Evolutionary conservation across 35 echinoderm and acorn worm species (phyloP), one percentile per base, ranked within the genome.

Genomic region (Ophioderma brevispina): DNA sequence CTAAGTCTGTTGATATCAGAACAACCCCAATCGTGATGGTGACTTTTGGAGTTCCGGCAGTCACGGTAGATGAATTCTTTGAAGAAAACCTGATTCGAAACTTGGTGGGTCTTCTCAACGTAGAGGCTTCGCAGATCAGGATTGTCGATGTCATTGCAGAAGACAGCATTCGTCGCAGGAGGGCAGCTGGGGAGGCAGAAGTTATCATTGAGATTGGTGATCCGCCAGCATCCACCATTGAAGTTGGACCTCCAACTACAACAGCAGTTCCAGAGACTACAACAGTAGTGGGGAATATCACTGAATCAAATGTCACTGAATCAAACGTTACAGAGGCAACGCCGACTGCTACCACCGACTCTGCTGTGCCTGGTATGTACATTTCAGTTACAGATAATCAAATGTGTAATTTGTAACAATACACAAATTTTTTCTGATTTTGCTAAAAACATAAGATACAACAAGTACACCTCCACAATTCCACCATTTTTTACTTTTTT

Each of bases 51-150:
- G 87, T 98, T 23, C 92, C 93, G 40, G 89, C 96, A 8, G 90
- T 95, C 21, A 38, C 64, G 31, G 90, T 98, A 0, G 93, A 98
- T 82, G 64, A 98, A 30, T 98, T 98, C 87, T 98, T 95, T 83
- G 96, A 98, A 76, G 93, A 95, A 37, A 98, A 98, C 37, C 90
- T 98, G n/a, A 90, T 98, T 1, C 40, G 76, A 40, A 98, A 98
- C 76, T 84, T 98, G 32, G 96, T 90, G 17, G 82, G 37, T 31
- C 63, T 98, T 31, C 55, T 98, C 11, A 85, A 90, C 78, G 79
- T 98, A 35, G 86, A 92, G 11, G 23, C 38, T 4, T 89, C 86
- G 18, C 89, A 93, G 84, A 98, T 98, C 70, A 56, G 96, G 13
- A 75, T 98, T 15, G 93, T 98, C 36, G 93, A 98, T 21, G 90